phyloP scores from a whole-genome alignment of 2,797 vertebrate species.

The Urophycis tenuis region DNA sequence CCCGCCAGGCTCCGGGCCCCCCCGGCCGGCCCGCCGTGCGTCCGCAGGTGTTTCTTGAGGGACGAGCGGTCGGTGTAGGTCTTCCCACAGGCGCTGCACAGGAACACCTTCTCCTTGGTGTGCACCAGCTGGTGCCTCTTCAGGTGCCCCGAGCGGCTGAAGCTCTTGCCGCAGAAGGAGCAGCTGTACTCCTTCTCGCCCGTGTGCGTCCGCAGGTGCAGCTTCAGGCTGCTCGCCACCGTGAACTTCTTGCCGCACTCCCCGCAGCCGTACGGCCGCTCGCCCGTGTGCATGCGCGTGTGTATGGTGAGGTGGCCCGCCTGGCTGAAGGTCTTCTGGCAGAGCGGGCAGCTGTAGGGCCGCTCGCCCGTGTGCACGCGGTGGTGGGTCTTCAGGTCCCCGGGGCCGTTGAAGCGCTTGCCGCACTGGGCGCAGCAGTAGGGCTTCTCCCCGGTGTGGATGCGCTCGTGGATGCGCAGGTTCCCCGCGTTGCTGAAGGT shows the following conservation, averaged over 20 bases:
- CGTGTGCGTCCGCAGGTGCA: slow-evolving; percentile 70
- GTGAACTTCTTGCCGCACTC: slow-evolving; percentile 69
- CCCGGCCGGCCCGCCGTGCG: slow-evolving; percentile 39
- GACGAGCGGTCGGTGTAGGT: slow-evolving; percentile 64
- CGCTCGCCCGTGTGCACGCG: slow-evolving; percentile 71
- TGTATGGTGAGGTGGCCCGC: slow-evolving; percentile 72
- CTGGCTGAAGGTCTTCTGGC: slow-evolving; percentile 73
- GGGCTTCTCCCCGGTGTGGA: slow-evolving; percentile 71
- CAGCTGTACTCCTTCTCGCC: slow-evolving; percentile 71
- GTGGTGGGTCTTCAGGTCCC: slow-evolving; percentile 71
- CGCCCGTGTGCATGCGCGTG: slow-evolving; percentile 73
- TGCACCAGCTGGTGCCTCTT: slow-evolving; percentile 72
- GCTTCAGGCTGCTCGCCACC: slow-evolving; percentile 72
- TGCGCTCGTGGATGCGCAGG: slow-evolving; percentile 67
- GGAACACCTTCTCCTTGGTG: slow-evolving; percentile 62
- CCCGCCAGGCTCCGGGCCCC: slow-evolving; percentile 29
- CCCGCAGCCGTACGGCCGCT: slow-evolving; percentile 66
- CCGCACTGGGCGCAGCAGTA: slow-evolving; percentile 70
- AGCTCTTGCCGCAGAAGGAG: slow-evolving; percentile 67
- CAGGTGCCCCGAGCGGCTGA: slow-evolving; percentile 67
- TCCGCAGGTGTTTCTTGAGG: slow-evolving; percentile 63
- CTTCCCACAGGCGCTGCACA: slow-evolving; percentile 57
- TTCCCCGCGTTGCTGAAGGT: slow-evolving; percentile 67
- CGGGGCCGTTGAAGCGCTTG: slow-evolving; percentile 66
- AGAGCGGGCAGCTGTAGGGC: slow-evolving; percentile 69